Evolutionary conservation across 2,113 vertebrate genomes (phyloP).

Genomic region (Phodopus roborovskii): DNA sequence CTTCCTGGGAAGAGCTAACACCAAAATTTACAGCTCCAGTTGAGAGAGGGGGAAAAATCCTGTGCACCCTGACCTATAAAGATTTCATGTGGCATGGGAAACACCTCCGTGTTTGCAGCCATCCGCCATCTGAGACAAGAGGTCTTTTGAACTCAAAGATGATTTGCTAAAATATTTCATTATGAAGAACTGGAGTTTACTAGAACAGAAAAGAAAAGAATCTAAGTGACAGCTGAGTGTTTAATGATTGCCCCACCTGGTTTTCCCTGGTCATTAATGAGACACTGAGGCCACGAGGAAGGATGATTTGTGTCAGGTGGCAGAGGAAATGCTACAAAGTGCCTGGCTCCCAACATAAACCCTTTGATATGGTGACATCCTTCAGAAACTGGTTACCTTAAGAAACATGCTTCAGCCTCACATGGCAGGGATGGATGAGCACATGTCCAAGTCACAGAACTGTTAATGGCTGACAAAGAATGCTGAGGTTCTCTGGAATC

Average conservation of each 20-base stretch:
- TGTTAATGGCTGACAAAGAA: not conserved
- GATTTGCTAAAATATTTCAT: not conserved
- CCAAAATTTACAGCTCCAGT: not conserved
- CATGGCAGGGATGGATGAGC: not conserved
- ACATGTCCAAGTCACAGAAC: not conserved
- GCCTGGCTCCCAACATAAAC: not conserved
- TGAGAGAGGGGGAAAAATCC: not conserved
- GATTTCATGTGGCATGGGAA: not conserved
- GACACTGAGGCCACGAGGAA: not conserved
- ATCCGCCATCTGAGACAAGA: not conserved
- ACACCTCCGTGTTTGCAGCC: not conserved
- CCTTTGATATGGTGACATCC: not conserved
- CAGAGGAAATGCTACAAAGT: not conserved
- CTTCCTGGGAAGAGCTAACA: not conserved
- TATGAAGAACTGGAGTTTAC: not conserved
- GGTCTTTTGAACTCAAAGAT: not conserved
- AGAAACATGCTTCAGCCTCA: not conserved
- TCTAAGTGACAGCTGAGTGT: not conserved
- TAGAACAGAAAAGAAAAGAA: not conserved
- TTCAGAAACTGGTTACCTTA: not conserved
- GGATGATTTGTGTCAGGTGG: not conserved
- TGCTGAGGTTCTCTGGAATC: not conserved
- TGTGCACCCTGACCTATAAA: not conserved
- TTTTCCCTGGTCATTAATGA: not conserved
- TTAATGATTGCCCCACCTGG: not conserved